Base-by-base conservation (phyloP, 2,888 invertebrate genomes). In the Serripes groenlandicus region DNA sequence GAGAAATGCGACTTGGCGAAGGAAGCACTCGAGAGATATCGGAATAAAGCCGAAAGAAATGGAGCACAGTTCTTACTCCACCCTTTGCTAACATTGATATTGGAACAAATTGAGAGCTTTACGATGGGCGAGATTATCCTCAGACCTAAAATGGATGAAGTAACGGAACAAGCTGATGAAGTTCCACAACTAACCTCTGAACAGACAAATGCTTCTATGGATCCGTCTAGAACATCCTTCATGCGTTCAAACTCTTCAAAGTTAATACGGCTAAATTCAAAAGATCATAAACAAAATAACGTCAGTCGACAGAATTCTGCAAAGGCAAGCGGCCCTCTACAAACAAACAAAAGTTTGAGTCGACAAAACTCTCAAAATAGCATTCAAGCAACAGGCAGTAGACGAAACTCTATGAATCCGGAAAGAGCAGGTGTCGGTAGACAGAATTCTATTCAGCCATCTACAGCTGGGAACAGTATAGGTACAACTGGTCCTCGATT, bases 221-320 rank as follows among this genome's bases (percentile, higher is more conserved):
- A 83, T 26, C 79, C 79, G 23, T n/a, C 73, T 2, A 73, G 42
- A 54, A 81, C 84, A 49, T 52, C 84, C 1, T 84, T 81, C 28
- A 78, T 80, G 71, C 54, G 80, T 32, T 81, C 84, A 49, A 81
- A 81, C 64, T 84, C 84, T 21, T 79, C 83, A 15, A 79, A 79
- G 28, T 15, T 79, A 26, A 79, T 83, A 28, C n/a, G 62, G 32
- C 42, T 75, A 3, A 34, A 28, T 30, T 30, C 26, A 7, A 79
- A 66, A 37, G 66, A 66, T 42, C 23, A 23, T 9, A 66, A 66
- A 28, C 37, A 37, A 7, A 28, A 28, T 23, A 66, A 42, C 26
- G 23, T 42, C 9, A 42, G 42, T 26, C 30, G 42, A 42, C 18
- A 56, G 60, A 56, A 37, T n/a, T 32, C 56, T 9, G 35, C 37